Conservation (phyloP, 2,888 invertebrate species). For the Pocota personata region DNA sequence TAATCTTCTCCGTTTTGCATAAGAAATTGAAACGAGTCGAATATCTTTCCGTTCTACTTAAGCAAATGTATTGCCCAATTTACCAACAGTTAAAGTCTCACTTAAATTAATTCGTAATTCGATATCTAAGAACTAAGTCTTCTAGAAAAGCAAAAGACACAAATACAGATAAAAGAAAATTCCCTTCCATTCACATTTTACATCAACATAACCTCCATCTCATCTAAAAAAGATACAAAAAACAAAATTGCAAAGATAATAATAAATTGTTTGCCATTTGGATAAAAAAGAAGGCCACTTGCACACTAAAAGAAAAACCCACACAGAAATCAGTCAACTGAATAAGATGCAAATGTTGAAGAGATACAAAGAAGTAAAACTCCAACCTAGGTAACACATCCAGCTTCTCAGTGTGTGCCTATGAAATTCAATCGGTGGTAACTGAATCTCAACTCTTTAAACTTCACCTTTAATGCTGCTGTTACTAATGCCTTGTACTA, state of each 20-base stretch:
- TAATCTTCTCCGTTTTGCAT: constrained; percentile 22
- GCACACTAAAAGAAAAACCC: constrained; percentile 11
- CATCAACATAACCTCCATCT: constrained; percentile 1
- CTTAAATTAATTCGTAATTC: constrained; percentile 55
- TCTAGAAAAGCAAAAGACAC: constrained; percentile 16
- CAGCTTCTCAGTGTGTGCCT: constrained; percentile 9
- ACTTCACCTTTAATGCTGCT: constrained; percentile 60
- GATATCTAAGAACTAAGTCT: constrained; percentile 34
- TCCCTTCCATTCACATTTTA: not conserved
- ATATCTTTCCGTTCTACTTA: constrained; percentile 58
- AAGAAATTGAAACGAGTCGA: constrained; percentile 40
- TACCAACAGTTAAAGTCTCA: constrained; percentile 50
- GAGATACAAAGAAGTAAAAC: not conserved
- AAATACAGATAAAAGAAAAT: no score
- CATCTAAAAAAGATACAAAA: constrained; percentile 22
- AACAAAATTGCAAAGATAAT: not conserved
- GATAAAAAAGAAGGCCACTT: constrained; percentile 55
- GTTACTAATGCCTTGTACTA: not conserved
- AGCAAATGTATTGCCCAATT: constrained; percentile 57
- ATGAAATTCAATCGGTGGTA: constrained; percentile 38
- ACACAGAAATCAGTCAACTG: constrained; percentile 26
- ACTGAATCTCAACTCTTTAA: constrained; percentile 56
- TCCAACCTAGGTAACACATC: not conserved
- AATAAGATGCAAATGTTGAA: constrained; percentile 25
- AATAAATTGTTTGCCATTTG: constrained; percentile 41